These are phyloP conservation scores for Ursus arctos DNA, from an alignment of 2,113 vertebrate genomes.

Conservation along the genomic window DNA sequence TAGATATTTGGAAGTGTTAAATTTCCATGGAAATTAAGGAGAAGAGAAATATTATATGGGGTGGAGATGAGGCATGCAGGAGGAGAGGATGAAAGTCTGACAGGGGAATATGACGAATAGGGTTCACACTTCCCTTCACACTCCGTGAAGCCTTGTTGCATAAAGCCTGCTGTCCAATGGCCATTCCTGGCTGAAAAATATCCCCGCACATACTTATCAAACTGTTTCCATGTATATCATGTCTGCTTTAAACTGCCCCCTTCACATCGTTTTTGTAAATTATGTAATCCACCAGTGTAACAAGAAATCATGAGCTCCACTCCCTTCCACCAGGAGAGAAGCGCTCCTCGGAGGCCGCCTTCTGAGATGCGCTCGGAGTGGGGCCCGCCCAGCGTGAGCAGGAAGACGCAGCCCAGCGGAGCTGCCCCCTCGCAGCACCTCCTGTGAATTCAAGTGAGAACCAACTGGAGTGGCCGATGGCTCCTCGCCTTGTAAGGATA, in stretches of 20 bases:
- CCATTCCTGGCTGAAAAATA: not conserved
- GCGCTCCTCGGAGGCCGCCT: not conserved
- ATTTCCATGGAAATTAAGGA: not conserved
- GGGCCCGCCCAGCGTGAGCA: rapidly evolving
- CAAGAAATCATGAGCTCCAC: rapidly evolving
- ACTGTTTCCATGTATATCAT: not conserved
- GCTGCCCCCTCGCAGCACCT: not conserved
- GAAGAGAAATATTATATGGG: not conserved
- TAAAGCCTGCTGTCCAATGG: not conserved
- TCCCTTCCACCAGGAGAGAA: not conserved
- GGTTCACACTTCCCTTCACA: not conserved
- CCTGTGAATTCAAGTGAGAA: not conserved
- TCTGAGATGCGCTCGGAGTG: not conserved
- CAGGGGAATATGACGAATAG: not conserved
- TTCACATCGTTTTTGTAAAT: not conserved
- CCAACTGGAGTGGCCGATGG: not conserved
- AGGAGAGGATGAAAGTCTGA: not conserved
- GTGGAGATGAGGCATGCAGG: not conserved
- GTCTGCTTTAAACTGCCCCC: not conserved
- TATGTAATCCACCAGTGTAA: not conserved
- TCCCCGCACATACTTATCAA: not conserved
- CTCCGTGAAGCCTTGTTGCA: not conserved
- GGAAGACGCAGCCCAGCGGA: rapidly evolving
- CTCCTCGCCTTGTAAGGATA: not conserved
- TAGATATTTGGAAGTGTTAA: not conserved